Base-by-base conservation (phyloP, 2,113 vertebrate species). In the Hyperopisus bebe region DNA sequence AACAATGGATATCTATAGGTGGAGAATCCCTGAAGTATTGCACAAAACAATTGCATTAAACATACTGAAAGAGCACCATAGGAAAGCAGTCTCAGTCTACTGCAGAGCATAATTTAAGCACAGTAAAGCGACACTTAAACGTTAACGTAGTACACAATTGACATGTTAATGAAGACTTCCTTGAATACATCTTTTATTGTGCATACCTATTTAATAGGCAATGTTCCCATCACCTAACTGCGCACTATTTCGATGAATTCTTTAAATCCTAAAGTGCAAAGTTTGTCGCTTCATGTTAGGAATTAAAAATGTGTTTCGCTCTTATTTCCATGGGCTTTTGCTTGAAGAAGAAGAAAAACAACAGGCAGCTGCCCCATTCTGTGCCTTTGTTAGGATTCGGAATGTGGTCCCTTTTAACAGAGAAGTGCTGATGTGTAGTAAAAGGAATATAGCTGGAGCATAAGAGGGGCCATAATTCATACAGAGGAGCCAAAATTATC, bases 321-420 rank as follows among this genome's bases (percentile, higher is more conserved):
- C 42, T 42, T 3, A 47, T 66, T 46, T 19, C 24, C 17, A 10
- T 89, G 70, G 5, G 17, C 24, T 83, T 27, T 53, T 42, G 2
- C 74, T 19, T 50, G 5, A 70, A 70, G 27, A 31, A 70, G 10
- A 31, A 27, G 5, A 31, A 27, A 70, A 74, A 44, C 2, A 19
- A 11, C 27, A n/a, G 88, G 13, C 39, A 24, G 42, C 3, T 0
- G 3, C 83, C 39, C 13, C 51, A 0, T 27, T 51, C 27, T 31
- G 42, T 62, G 55, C 53, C 27, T 86, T 42, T 44, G 35, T 13
- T 24, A 88, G 17, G 24, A 39, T 24, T 82, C 50, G 21, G 31
- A 53, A 46, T 80, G 62, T 91, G 90, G 90, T 91, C 91, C 80
- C 90, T 77, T 62, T 13, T 77, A 89, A 87, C 55, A 58, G 86